Evolutionary conservation across 2,888 invertebrate species (phyloP).

Genomic region (Patella depressa): DNA sequence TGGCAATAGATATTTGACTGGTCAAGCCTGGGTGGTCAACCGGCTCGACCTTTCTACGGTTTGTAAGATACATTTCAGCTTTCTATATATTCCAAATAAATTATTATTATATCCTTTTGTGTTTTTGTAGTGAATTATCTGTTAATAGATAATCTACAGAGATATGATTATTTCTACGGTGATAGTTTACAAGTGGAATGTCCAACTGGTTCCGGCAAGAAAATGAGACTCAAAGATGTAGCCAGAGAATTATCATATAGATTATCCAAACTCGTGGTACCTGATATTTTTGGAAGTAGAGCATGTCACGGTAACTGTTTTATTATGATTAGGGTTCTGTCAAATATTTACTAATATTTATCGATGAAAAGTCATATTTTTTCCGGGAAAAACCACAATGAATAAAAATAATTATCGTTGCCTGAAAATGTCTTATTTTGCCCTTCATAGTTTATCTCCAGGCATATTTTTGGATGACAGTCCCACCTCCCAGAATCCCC

Average conservation of each 20-base stretch:
- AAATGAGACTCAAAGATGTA: slow-evolving; percentile 62
- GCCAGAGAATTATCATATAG: slow-evolving; percentile 60
- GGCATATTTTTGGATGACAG: no score
- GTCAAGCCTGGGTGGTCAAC: background rate
- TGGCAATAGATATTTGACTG: background rate
- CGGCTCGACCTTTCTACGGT: background rate
- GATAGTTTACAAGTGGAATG: slow-evolving; percentile 66
- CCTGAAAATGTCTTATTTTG: no score
- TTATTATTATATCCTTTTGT: slow-evolving; percentile 3
- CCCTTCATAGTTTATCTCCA: no score
- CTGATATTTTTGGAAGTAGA: slow-evolving; percentile 59
- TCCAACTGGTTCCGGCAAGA: slow-evolving; percentile 64
- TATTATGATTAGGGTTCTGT: background rate
- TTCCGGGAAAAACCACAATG: no score
- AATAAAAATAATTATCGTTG: no score
- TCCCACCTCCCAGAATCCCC: no score
- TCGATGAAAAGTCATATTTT: no score
- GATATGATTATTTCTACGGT: slow-evolving; percentile 67
- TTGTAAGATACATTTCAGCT: background rate
- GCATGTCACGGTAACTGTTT: slow-evolving; percentile 66
- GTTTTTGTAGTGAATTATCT: slow-evolving; percentile 68
- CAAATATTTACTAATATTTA: no score
- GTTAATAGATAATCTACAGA: slow-evolving; percentile 65
- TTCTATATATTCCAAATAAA: background rate
- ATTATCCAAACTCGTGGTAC: slow-evolving; percentile 61